phyloP scores from a whole-genome alignment of 2,797 vertebrate species.

The Luscinia megarhynchos region DNA sequence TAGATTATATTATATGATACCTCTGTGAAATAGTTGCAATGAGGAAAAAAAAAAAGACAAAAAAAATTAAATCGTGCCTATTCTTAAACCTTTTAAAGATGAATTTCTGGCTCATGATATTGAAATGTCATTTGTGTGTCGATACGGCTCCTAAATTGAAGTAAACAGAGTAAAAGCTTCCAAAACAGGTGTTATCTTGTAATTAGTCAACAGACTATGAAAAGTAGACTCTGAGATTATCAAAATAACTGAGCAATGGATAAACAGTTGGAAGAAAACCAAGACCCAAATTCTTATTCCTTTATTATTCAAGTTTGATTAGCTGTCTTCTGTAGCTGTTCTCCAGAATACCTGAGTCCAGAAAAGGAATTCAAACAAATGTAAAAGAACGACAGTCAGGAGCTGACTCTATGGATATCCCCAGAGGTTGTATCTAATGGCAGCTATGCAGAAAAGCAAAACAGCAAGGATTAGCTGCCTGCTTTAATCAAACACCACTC shows the following conservation, averaged over 20 bases:
- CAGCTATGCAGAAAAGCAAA: neutral
- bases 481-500: neutral
- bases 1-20: neutral
- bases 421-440: accelerated
- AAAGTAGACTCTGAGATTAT: neutral
- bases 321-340: neutral
- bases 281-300: neutral
- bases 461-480: neutral
- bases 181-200: neutral
- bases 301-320: neutral
- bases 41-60: neutral
- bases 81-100: neutral
- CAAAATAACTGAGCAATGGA: neutral
- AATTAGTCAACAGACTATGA: neutral
- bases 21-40: neutral
- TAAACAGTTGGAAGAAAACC: neutral
- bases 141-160: neutral
- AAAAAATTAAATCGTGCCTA: neutral
- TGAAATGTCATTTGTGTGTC: neutral
- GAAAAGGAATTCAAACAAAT: neutral
- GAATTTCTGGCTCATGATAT: neutral
- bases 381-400: neutral
- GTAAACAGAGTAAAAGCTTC: neutral
- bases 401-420: neutral
- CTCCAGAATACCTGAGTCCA: neutral